A percentile compares a stretch with the other conserved stretches of the same genome.
phyloP scores from a whole-genome alignment of 2,888 invertebrate genomes.

The Tholera decimalis region DNA sequence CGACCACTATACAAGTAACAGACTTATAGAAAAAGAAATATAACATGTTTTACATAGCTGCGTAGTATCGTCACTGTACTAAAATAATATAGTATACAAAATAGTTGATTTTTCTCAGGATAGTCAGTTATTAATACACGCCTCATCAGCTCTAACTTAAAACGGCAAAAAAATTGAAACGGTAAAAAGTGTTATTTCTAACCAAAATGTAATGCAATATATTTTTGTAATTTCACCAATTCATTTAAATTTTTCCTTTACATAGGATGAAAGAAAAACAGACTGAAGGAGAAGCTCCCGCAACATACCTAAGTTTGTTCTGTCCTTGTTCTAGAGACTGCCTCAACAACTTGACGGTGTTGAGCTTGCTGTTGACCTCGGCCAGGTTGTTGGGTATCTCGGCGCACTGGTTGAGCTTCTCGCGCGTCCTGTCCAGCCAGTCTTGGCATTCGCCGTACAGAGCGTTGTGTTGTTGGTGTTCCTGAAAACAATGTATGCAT shows the following conservation, averaged over 20 bases:
- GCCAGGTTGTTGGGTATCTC: conserved; percentile 95
- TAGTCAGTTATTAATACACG: no score
- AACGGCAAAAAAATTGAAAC: no score
- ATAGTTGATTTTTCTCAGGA: not conserved
- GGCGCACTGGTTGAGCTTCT: conserved; percentile 95
- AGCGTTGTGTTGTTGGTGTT: conserved; percentile 98
- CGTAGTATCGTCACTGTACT: no score
- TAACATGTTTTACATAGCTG: no score
- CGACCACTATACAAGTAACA: no score
- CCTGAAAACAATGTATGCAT: conserved; percentile 87
- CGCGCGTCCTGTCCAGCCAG: conserved; percentile 97
- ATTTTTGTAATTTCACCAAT: no score
- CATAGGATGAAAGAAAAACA: not conserved
- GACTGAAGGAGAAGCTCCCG: not conserved
- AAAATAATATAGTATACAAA: not conserved
- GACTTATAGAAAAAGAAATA: no score
- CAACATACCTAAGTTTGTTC: conserved; percentile 77
- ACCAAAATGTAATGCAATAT: no score
- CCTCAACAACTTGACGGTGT: conserved; percentile 96
- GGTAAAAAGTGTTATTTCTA: no score
- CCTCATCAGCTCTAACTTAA: no score
- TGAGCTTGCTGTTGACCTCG: conserved; percentile 96
- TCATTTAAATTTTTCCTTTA: no score
- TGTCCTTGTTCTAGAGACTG: conserved; percentile 98
- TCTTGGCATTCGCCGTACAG: conserved; percentile 98